Percentiles rank a stretch among this genome's conserved stretches.
Evolutionary conservation across 2,888 invertebrate species (phyloP).

Genomic region (Sphinx pinastri): DNA sequence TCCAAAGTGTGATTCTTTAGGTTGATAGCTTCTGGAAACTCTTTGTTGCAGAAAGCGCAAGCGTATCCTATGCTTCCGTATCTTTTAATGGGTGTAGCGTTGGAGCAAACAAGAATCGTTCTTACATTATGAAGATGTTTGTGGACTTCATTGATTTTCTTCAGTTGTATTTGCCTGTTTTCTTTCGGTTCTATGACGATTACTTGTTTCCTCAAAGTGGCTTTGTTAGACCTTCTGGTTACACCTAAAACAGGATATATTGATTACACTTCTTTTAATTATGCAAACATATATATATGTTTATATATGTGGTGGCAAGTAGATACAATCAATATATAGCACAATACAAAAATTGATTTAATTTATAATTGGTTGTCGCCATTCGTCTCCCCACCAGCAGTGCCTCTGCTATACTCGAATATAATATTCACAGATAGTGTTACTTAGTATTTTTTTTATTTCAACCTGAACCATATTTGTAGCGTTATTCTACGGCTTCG

Average conservation of each 20-base stretch:
- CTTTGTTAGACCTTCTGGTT: neutral
- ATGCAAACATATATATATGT: neutral
- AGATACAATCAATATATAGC: no score
- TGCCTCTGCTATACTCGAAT: no score
- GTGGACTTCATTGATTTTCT: slow-evolving; percentile 25
- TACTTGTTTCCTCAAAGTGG: slow-evolving; percentile 33
- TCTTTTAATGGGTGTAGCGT: slow-evolving; percentile 56
- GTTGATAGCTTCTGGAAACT: slow-evolving; percentile 44
- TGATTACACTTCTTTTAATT: neutral
- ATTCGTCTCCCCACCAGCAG: no score
- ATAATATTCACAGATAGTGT: no score
- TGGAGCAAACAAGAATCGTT: slow-evolving; percentile 43
- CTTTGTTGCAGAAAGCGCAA: slow-evolving; percentile 54
- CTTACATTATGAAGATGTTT: slow-evolving; percentile 38
- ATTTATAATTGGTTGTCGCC: no score
- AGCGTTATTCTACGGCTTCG: no score
- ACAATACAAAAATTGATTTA: no score
- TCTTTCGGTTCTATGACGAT: slow-evolving; percentile 32
- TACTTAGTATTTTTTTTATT: no score
- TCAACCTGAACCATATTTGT: no score
- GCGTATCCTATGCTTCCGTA: slow-evolving; percentile 50
- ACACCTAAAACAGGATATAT: slow-evolving; percentile 4
- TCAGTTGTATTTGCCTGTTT: slow-evolving; percentile 14
- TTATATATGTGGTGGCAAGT: neutral
- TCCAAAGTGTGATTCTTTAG: slow-evolving; percentile 51